These are phyloP conservation scores for Zygogramma bicolorata DNA, from an alignment of 2,888 invertebrate genomes.

Conservation along the genomic window DNA sequence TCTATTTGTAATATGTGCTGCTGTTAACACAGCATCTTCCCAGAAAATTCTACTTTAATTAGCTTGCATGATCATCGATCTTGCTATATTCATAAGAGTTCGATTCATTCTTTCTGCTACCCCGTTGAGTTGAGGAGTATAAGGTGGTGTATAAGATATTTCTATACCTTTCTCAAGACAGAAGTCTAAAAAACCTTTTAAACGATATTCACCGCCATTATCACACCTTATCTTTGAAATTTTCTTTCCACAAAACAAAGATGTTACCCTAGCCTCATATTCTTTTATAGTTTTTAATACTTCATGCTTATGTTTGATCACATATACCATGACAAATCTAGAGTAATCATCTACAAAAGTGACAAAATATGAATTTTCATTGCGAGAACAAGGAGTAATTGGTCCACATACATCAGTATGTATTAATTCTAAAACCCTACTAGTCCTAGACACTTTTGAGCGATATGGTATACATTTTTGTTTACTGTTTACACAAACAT, in stretches of 20 bases:
- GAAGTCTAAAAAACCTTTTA: constrained; percentile 1
- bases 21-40: constrained; percentile 16
- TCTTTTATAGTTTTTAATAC: too few relatives aligned
- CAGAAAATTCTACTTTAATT: background rate
- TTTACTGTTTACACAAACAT: background rate
- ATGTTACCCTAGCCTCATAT: constrained; percentile 9
- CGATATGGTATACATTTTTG: background rate
- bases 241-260: background rate
- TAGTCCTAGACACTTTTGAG: background rate
- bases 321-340: background rate
- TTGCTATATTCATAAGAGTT: constrained; percentile 1
- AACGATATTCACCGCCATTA: constrained; percentile 19
- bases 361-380: constrained; percentile 2
- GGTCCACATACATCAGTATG: constrained; percentile 6
- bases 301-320: constrained; percentile 18
- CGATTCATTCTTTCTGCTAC: constrained; percentile 9
- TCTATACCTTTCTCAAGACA: constrained; percentile 11
- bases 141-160: constrained; percentile 16
- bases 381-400: too few relatives aligned
- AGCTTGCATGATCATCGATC: too few relatives aligned
- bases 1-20: constrained; percentile 19
- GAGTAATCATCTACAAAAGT: constrained; percentile 6
- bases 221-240: constrained; percentile 17
- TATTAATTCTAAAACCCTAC: constrained; percentile 7
- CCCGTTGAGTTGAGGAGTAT: constrained; percentile 21